Evolutionary conservation across 2,113 vertebrate genomes (phyloP).

Genomic region (Baryphthengus martii): DNA sequence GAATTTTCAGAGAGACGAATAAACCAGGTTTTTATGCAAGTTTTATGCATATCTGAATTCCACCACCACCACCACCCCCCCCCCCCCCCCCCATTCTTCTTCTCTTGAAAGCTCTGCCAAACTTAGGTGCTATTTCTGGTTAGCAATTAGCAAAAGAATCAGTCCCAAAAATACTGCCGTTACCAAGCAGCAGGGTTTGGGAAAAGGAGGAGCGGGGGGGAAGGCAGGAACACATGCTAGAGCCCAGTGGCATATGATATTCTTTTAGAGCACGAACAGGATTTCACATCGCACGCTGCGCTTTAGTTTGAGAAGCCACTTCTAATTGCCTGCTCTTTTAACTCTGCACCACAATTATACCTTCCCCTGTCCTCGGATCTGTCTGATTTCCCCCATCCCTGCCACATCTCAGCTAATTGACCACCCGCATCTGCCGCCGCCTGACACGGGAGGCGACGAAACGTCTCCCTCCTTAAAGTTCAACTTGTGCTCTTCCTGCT

Average conservation of each 20-base stretch:
- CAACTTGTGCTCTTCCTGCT: not conserved
- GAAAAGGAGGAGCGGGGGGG: not conserved
- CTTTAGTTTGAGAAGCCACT: conserved; percentile 5
- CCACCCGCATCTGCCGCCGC: not conserved
- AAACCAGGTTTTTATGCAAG: not conserved
- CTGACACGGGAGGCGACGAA: not conserved
- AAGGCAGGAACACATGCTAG: not conserved
- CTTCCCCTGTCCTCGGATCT: not conserved
- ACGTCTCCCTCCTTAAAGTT: not conserved
- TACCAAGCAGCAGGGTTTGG: conserved; percentile 63
- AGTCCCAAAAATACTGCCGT: conserved; percentile 63
- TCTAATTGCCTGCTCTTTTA: not conserved
- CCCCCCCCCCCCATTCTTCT: conserved; percentile 11
- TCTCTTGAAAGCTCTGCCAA: conserved; percentile 63
- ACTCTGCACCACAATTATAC: not conserved
- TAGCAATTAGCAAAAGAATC: conserved; percentile 70
- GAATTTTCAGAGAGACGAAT: not conserved
- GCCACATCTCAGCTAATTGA: not conserved
- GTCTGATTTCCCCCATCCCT: not conserved
- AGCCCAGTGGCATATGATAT: conserved; percentile 4
- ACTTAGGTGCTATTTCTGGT: conserved; percentile 70
- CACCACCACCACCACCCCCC: no score
- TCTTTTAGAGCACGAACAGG: not conserved
- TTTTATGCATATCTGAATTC: conserved; percentile 17
- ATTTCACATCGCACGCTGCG: not conserved